These are phyloP conservation scores for Rousettus leschenaultii DNA, from an alignment of 2,113 vertebrate genomes.

Conservation along the genomic window DNA sequence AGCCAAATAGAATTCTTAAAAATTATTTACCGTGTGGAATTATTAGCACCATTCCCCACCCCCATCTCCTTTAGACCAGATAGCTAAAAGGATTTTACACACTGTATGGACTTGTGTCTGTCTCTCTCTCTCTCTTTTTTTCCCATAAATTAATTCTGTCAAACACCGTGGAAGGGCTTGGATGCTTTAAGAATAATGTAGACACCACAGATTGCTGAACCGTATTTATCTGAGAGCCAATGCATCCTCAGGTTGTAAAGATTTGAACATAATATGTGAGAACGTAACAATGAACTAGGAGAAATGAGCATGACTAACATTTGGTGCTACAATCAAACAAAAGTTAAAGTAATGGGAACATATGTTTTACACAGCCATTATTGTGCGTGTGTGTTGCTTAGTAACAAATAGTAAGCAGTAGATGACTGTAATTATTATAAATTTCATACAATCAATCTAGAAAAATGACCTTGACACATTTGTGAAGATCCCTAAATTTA, in stretches of 20 bases:
- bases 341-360: not conserved
- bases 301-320: not conserved
- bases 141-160: not conserved
- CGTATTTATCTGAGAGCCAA: not conserved
- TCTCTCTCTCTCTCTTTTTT: not conserved
- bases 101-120: accelerated
- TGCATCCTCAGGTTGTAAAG: not conserved
- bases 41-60: not conserved
- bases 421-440: not conserved
- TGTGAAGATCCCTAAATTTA: not conserved
- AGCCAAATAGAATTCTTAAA: not conserved
- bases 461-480: not conserved
- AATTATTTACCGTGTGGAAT: not conserved
- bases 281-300: not conserved
- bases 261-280: not conserved
- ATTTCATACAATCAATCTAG: not conserved
- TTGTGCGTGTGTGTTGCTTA: not conserved
- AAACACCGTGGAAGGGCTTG: not conserved
- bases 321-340: not conserved
- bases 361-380: not conserved
- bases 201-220: not conserved
- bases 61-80: not conserved
- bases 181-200: not conserved
- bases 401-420: not conserved
- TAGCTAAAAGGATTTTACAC: not conserved